Base-by-base conservation (phyloP, 2,888 invertebrate genomes). In the Protophormia terraenovae region DNA sequence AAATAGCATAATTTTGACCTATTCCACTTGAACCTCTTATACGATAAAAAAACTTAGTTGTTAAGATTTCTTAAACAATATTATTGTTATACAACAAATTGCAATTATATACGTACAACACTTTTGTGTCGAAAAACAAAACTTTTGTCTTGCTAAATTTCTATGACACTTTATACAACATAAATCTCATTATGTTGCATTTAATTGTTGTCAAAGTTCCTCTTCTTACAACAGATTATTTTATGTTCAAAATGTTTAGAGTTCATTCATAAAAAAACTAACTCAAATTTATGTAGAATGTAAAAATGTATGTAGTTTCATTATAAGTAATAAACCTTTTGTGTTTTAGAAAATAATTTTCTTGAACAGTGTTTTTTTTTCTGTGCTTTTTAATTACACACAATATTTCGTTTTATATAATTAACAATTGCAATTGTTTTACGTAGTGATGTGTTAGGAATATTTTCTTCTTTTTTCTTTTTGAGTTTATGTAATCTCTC, bases 391-490 rank as follows among this genome's bases (percentile, higher is more conserved):
- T 32, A 67, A 64, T 58, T 75, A 58, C 75, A 67, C 22, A 71
- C 62, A 19, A 47, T n/a, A 69, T 77, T 47, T 69, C 64, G 22
- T 60, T 55, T 29, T 38, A 24, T 75, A 50, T 75, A 55, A 66
- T 75, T 66, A 71, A 79, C 75, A 78, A 77, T 81, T 81, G 27
- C 76, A 81, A 85, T 81, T 85, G 69, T 85, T 72, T 38, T 29
- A 41, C 41, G 16, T n/a, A n/a, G n/a, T n/a, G n/a, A n/a, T n/a
- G n/a, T n/a, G n/a, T n/a, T n/a, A n/a, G n/a, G n/a, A n/a, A n/a
- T n/a, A n/a, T n/a, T n/a, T n/a, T n/a, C n/a, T n/a, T 66, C 38
- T 27, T 47, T 41, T 35, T 24, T 35, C 35, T 62, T 38, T 24
- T 6, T 10, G 19, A 38, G 24, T 45, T 47, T 47, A 16, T 35